phyloP scores from a whole-genome alignment of 2,797 vertebrate genomes.

The Corythornis leucogaster region DNA sequence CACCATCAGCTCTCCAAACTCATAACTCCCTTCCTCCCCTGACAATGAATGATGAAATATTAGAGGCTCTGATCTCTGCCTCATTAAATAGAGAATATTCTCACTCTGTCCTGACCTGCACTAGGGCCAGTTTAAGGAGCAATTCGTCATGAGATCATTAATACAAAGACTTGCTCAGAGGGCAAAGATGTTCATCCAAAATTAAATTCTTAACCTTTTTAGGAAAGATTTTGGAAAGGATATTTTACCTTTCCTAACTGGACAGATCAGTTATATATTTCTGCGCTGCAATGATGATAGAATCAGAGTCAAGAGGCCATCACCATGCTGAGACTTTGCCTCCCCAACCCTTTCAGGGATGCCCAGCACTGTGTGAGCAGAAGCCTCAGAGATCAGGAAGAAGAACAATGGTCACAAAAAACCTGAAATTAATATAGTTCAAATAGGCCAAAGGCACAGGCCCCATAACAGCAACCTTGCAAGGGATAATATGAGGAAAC shows the following conservation, averaged over 20 bases:
- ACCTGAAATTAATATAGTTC: neutral
- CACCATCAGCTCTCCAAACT: constrained; percentile 27
- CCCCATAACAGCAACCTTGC: neutral
- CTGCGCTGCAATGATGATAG: constrained; percentile 28
- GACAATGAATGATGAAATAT: constrained; percentile 73
- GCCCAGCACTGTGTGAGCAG: neutral
- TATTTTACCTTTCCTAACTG: constrained; percentile 67
- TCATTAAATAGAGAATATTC: constrained; percentile 81
- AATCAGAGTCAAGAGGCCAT: constrained; percentile 52
- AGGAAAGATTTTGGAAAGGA: constrained; percentile 60
- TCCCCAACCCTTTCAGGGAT: neutral
- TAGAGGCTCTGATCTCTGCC: constrained; percentile 73
- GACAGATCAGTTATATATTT: constrained; percentile 39
- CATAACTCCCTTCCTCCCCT: constrained; percentile 41
- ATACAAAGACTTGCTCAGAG: constrained; percentile 71
- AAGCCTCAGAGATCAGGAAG: neutral
- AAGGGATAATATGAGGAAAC: neutral
- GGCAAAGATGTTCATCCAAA: constrained; percentile 77
- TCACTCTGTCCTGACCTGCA: constrained; percentile 73
- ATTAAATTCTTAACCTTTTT: constrained; percentile 80
- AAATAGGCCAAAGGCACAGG: neutral
- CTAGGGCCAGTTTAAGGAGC: constrained; percentile 74
- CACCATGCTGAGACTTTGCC: constrained; percentile 22
- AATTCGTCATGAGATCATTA: constrained; percentile 81
- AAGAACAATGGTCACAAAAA: neutral